These are phyloP conservation scores for Chondrilla cf. caribensis DNA, from an alignment of 37 sponge, comb jelly and placozoan species.

Conservation along the genomic window DNA sequence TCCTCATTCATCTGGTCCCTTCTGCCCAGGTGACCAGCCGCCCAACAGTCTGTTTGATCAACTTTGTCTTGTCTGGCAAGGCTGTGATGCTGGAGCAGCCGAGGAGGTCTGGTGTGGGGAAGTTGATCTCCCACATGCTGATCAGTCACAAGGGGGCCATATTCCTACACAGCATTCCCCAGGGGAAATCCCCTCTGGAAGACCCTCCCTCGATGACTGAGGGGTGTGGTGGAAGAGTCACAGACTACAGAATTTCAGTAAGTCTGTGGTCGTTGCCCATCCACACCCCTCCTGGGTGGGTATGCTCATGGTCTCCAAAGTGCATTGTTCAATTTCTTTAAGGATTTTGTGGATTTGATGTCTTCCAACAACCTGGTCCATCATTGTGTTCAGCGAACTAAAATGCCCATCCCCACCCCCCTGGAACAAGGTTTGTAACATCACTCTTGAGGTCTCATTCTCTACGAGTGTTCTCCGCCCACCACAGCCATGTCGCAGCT, in stretches of 20 bases:
- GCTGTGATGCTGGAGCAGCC: constrained; percentile 84
- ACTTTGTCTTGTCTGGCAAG: constrained; percentile 70
- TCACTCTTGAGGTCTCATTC: neutral
- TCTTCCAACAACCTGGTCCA: constrained; percentile 43
- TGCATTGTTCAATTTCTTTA: neutral
- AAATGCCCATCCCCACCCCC: constrained; percentile 44
- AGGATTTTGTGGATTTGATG: constrained; percentile 85
- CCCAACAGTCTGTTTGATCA: constrained; percentile 84
- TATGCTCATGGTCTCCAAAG: neutral
- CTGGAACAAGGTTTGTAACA: constrained; percentile 40
- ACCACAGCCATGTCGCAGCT: constrained; percentile 45
- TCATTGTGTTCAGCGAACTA: constrained; percentile 53
- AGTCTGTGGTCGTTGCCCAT: neutral
- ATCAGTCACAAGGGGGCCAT: constrained; percentile 62
- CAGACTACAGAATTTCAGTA: constrained; percentile 87
- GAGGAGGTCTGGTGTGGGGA: constrained; percentile 28
- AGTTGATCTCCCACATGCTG: constrained; percentile 70
- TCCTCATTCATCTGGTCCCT: neutral
- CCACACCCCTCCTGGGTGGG: neutral
- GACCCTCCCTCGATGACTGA: constrained; percentile 90
- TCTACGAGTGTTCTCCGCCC: neutral
- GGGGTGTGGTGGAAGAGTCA: constrained; percentile 80
- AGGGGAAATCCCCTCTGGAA: constrained; percentile 54
- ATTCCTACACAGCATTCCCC: constrained; percentile 75
- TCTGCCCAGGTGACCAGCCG: constrained; percentile 65